phyloP scores from a whole-genome alignment of 2,113 vertebrate genomes.

The Polyodon spathula region DNA sequence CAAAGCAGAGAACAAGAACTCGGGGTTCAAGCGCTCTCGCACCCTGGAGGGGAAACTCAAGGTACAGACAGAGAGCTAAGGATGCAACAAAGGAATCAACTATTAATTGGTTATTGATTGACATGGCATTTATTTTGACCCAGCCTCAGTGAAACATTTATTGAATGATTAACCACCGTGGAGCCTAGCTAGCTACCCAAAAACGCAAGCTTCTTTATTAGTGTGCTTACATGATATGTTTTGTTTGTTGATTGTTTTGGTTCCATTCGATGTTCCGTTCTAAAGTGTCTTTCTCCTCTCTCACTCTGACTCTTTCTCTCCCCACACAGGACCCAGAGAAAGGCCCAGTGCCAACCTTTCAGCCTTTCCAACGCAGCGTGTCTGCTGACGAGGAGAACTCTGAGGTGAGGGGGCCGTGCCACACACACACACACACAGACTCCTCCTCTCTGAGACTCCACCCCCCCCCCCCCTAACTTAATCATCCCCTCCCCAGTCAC shows the following conservation, averaged over 20 bases:
- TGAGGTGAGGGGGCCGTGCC: constrained; percentile 71
- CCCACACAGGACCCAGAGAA: constrained; percentile 80
- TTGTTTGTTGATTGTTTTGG: too few species aligned
- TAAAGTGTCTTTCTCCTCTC: neutral
- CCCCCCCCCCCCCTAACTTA: too few species aligned
- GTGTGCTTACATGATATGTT: too few species aligned
- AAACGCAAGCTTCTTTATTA: too few species aligned
- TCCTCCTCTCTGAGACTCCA: too few species aligned
- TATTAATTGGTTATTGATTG: neutral
- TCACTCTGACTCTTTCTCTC: neutral
- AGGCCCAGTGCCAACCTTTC: constrained; percentile 71
- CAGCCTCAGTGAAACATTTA: too few species aligned
- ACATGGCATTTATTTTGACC: too few species aligned
- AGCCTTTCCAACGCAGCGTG: constrained; percentile 80
- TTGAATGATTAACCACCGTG: too few species aligned
- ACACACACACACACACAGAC: neutral
- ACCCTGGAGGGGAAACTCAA: constrained; percentile 83
- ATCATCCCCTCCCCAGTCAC: too few species aligned
- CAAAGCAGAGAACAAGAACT: constrained; percentile 87
- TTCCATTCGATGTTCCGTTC: neutral
- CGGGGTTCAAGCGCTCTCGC: constrained; percentile 81
- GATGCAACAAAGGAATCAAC: neutral
- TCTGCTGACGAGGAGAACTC: constrained; percentile 74
- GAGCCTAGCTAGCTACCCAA: too few species aligned
- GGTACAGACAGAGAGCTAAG: constrained; percentile 37